Evolutionary conservation across 2,888 invertebrate species (phyloP).

Genomic region (Dorcus parallelipipedus): DNA sequence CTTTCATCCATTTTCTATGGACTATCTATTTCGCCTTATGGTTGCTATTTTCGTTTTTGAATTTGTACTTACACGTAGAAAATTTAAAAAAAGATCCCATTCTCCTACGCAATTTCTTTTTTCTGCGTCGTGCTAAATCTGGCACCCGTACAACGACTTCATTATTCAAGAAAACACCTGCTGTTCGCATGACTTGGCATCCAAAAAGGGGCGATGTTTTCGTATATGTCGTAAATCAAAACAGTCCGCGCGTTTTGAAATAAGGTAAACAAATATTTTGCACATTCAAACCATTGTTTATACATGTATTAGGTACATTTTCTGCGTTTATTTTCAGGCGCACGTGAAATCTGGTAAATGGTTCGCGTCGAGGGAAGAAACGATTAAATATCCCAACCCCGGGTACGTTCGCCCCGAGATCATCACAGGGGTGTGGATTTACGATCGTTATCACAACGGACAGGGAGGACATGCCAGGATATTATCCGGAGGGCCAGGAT

Average conservation of each 20-base stretch:
- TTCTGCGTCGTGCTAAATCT: no score
- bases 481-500: constrained; percentile 38
- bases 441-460: constrained; percentile 38
- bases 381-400: constrained; percentile 38
- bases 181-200: no score
- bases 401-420: constrained; percentile 39
- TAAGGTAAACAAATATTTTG: no score
- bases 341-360: constrained; percentile 36
- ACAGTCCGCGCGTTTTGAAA: no score
- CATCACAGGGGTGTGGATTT: constrained; percentile 39
- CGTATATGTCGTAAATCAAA: no score
- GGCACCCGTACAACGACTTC: no score
- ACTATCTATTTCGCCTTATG: not conserved
- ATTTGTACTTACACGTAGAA: not conserved
- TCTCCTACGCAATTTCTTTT: no score
- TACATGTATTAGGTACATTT: not conserved
- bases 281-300: no score
- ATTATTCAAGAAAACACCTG: no score
- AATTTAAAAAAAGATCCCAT: no score
- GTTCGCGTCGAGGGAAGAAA: constrained; percentile 35
- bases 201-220: no score
- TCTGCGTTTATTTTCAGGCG: constrained; percentile 27
- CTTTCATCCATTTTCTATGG: no score
- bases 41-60: not conserved
- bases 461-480: constrained; percentile 37